A percentile compares a stretch with the other conserved stretches of the same genome.
Conservation (phyloP, 2,113 vertebrate genomes). For the Campylomormyrus tamandua region DNA sequence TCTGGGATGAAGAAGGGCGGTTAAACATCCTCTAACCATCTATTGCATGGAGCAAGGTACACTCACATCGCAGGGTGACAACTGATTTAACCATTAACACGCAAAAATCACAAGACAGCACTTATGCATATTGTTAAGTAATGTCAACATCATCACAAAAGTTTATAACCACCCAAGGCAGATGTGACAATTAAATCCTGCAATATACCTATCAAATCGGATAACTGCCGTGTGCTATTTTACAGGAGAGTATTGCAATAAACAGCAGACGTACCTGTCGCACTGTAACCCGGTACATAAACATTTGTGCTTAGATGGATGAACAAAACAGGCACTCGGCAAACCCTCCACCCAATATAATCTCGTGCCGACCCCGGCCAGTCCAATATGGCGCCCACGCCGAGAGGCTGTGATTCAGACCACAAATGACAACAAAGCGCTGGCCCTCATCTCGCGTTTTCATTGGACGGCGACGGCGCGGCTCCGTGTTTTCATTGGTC, state of each 20-base stretch:
- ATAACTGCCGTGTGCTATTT: neutral
- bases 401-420: neutral
- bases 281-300: conserved; percentile 25
- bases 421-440: neutral
- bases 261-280: conserved; percentile 41
- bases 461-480: neutral
- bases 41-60: neutral
- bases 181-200: neutral
- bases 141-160: neutral
- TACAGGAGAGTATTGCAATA: neutral
- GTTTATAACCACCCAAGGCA: neutral
- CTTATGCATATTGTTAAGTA: neutral
- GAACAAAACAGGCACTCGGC: neutral
- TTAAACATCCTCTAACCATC: neutral
- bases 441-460: neutral
- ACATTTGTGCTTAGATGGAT: conserved; percentile 24
- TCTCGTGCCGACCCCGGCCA: neutral
- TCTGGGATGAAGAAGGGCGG: neutral
- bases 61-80: neutral
- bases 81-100: neutral
- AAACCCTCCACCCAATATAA: conserved; percentile 1
- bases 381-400: conserved; percentile 16
- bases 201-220: neutral
- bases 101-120: neutral
- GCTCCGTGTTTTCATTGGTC: neutral